Percentiles rank a stretch among this genome's conserved stretches.
Conservation (phyloP, 1,140 invertebrate genomes). For the Tetranychus cinnabarinus region DNA sequence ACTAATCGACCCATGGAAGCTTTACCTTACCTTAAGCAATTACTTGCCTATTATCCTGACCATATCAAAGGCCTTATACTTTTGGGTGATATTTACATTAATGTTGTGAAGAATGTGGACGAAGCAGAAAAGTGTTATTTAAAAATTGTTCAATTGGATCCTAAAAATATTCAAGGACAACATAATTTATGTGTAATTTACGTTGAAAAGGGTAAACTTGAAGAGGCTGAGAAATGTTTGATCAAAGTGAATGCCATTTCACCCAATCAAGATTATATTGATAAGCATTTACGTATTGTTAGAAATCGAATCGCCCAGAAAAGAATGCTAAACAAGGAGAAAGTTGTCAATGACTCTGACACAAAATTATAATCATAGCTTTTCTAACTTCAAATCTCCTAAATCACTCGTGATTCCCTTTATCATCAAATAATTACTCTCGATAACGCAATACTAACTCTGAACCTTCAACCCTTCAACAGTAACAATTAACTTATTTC, state of each 20-base stretch:
- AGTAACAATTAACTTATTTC: no score
- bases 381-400: no score
- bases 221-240: conserved; percentile 57
- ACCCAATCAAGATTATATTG: conserved; percentile 68
- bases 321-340: not conserved
- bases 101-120: conserved; percentile 77
- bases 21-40: conserved; percentile 68
- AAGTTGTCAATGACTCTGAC: no score
- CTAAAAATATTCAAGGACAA: conserved; percentile 72
- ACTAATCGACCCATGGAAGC: conserved; percentile 65
- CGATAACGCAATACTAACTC: no score
- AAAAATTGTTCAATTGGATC: conserved; percentile 58
- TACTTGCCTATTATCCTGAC: conserved; percentile 71
- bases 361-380: no score
- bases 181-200: conserved; percentile 90
- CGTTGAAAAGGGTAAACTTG: conserved; percentile 63
- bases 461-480: no score
- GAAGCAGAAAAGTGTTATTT: conserved; percentile 78
- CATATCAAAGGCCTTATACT: conserved; percentile 84
- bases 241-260: conserved; percentile 44
- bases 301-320: conserved; percentile 28
- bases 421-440: no score
- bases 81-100: conserved; percentile 86
- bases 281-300: conserved; percentile 62
- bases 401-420: no score